Evolutionary conservation across 2,113 vertebrate species (phyloP), one percentile per base, ranked within the genome.

Genomic region (Sterna hirundo): DNA sequence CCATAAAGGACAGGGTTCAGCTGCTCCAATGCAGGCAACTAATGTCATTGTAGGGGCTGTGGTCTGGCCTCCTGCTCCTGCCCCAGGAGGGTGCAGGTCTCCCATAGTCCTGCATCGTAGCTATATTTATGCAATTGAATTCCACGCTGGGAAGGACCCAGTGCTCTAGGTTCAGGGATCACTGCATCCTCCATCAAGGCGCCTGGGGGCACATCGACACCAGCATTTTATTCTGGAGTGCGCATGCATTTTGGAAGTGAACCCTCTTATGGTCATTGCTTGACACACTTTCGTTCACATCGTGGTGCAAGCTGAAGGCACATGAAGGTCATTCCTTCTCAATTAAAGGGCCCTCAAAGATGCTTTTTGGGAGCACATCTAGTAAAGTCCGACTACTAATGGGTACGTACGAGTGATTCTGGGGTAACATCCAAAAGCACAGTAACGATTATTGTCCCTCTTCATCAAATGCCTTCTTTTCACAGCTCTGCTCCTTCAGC

Each of bases 91-190:
- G 15, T 49, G 26, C 49, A 75, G 25, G 7, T 75, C 11, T 58
- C 29, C 40, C 21, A 19, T 25, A 78, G 30, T 71, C 65, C 55
- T 68, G 17, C 18, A 52, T 9, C 0, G 0, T 3, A 68, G 22
- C 11, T 88, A 3, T n/a, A 17, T 58, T 58, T 30, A 54, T 27
- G 42, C 8, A 84, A 13, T 6, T 60, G 18, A 44, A 60, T 71
- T 68, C 5, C 25, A 29, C 25, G 34, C 32, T 27, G 27, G 27
- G 21, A 62, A 84, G 29, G 69, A 87, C 13, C 20, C n/a, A 29
- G 10, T 3, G 3, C 10, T 5, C 3, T 11, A 40, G 14, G 25
- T 74, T 92, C 77, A 90, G 88, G 57, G 36, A 72, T 55, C 47
- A 32, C n/a, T 38, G 17, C 42, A 49, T 32, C 34, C 27, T 84